Percentiles rank a stretch among this genome's conserved stretches.
Conservation (phyloP, 2,888 invertebrate species). For the Junonia oenone region DNA sequence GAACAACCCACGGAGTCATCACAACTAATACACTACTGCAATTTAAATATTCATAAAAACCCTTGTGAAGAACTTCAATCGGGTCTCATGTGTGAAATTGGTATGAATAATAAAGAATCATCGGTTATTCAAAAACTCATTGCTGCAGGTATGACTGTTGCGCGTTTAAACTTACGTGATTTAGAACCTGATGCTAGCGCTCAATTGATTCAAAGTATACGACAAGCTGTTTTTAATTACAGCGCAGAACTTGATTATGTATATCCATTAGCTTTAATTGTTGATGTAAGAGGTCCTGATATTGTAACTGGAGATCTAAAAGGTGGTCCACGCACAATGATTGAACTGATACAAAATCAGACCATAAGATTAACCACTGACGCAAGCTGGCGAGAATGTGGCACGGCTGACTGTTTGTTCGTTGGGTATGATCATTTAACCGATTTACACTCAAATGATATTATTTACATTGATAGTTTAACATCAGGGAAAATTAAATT, state of each 20-base stretch:
- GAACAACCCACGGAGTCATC: constrained; percentile 40
- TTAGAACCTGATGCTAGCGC: constrained; percentile 62
- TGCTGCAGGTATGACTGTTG: constrained; percentile 69
- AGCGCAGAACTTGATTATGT: constrained; percentile 69
- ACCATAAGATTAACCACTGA: constrained; percentile 73
- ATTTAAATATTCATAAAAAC: constrained; percentile 51
- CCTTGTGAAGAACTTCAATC: constrained; percentile 68
- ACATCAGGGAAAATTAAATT: constrained; percentile 57
- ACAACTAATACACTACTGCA: constrained; percentile 57
- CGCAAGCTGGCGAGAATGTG: constrained; percentile 72
- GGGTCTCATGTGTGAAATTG: constrained; percentile 70
- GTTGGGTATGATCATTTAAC: constrained; percentile 74
- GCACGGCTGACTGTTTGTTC: constrained; percentile 75
- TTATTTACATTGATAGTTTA: constrained; percentile 68
- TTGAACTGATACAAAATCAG: constrained; percentile 55
- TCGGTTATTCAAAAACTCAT: constrained; percentile 63
- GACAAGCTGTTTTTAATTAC: constrained; percentile 71
- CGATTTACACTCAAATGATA: constrained; percentile 70
- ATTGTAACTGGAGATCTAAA: constrained; percentile 66
- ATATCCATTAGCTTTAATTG: constrained; percentile 67
- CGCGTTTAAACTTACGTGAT: constrained; percentile 63
- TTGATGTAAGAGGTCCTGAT: constrained; percentile 62
- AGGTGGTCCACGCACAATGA: constrained; percentile 51
- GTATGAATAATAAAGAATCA: constrained; percentile 56
- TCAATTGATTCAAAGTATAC: constrained; percentile 63